Conservation (phyloP, 1,140 invertebrate species). For the Parapsyche elsis region DNA sequence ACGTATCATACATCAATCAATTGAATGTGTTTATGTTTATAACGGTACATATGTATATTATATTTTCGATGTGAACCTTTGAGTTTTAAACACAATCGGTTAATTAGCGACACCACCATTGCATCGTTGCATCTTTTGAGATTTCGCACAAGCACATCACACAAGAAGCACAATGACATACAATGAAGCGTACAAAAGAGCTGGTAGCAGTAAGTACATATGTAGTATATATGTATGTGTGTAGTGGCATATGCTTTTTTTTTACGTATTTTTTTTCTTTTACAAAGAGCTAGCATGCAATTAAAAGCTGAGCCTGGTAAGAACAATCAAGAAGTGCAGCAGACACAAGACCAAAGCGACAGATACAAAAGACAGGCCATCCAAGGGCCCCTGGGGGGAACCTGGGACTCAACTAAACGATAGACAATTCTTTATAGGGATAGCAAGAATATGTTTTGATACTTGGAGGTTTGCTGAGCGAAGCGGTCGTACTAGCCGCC, state of each 20-base stretch:
- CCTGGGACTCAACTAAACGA: slow-evolving; percentile 37
- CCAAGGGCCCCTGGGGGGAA: slow-evolving; percentile 27
- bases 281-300: slow-evolving; percentile 54
- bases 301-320: slow-evolving; percentile 45
- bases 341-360: slow-evolving; percentile 52
- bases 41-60: too few species aligned
- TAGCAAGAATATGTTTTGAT: slow-evolving; percentile 54
- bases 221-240: too few species aligned
- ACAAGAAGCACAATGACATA: slow-evolving; percentile 41
- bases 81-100: too few species aligned
- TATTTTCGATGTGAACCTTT: too few species aligned
- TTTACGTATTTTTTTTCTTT: background rate
- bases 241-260: too few species aligned
- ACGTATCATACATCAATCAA: too few species aligned
- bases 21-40: too few species aligned
- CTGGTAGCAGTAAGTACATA: slow-evolving; percentile 5
- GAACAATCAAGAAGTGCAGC: slow-evolving; percentile 43
- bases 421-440: slow-evolving; percentile 43
- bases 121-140: slow-evolving; percentile 28
- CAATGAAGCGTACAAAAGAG: slow-evolving; percentile 21
- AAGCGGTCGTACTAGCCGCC: slow-evolving; percentile 48
- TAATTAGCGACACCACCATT: background rate
- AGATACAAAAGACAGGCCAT: slow-evolving; percentile 49
- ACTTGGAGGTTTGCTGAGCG: slow-evolving; percentile 55
- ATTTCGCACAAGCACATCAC: slow-evolving; percentile 19